Base-by-base conservation (phyloP, 2,113 vertebrate genomes). In the Cettia cetti region DNA sequence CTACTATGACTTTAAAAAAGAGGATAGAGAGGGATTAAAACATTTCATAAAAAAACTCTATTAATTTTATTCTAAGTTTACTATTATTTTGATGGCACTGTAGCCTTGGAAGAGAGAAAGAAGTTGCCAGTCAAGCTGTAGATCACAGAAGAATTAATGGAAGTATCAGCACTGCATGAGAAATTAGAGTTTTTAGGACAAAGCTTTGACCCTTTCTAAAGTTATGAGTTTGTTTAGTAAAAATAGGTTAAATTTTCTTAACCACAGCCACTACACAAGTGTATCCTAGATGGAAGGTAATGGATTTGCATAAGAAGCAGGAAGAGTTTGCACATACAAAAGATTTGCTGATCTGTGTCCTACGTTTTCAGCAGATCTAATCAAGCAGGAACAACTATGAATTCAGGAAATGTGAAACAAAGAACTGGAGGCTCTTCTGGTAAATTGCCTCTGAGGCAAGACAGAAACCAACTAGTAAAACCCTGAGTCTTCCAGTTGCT, bases 271-370 rank as follows among this genome's bases (percentile, higher is more conserved):
- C 45, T 15, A 11, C 2, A 10, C 8, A 3, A 2, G 26, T 26
- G 53, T 10, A 47, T 37, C 50, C 68, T 64, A 16, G 33, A 6
- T 0, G 2, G 44, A 5, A 84, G 65, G 47, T 37, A 84, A 63
- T 0, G 3, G 52, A 28, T 80, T 69, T 88, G 61, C 21, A 15
- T 54, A 30, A 79, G 79, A 37, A 92, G 60, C 33, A 82, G 79
- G 79, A 85, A 76, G 85, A 61, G 49, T 52, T 90, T 54, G 15
- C 31, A 71, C 37, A 24, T 7, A 80, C 69, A 74, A 59, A 89
- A 89, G 19, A 21, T 47, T 69, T 5, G 0, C 45, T 13, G 59
- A 65, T n/a, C 90, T 2, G 0, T 15, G 1, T 50, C 0, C 0
- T 7, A n/a, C 0, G 0, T 37, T 91, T 92, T 42, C 44, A 54